Evolutionary conservation across 2,888 invertebrate genomes (phyloP).

Genomic region (Fragum fragum): DNA sequence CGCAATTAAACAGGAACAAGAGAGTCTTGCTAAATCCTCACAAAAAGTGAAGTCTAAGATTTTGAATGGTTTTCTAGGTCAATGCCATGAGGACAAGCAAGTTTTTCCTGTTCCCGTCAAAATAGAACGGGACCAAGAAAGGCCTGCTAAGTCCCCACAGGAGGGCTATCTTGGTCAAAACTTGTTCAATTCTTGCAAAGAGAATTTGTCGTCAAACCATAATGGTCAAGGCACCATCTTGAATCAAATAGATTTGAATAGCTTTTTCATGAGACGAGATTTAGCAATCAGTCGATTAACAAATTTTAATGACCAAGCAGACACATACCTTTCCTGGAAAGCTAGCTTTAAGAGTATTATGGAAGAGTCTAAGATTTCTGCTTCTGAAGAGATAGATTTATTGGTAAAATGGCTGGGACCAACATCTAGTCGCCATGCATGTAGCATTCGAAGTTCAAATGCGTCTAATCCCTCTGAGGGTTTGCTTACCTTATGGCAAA

Average conservation of each 20-base stretch:
- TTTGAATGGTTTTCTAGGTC: too few species aligned
- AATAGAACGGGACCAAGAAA: too few species aligned
- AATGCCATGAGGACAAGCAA: too few species aligned
- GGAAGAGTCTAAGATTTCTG: background rate
- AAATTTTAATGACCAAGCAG: constrained; percentile 8
- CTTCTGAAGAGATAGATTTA: constrained; percentile 15
- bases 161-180: too few species aligned
- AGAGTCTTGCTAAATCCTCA: too few species aligned
- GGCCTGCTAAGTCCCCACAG: too few species aligned
- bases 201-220: too few species aligned
- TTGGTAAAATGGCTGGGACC: constrained; percentile 47
- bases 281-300: background rate
- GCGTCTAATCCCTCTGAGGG: constrained; percentile 28
- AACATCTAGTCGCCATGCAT: constrained; percentile 33
- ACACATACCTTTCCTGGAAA: constrained; percentile 15
- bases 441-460: constrained; percentile 35
- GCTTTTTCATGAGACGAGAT: constrained; percentile 10
- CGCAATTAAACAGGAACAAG: too few species aligned
- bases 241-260: constrained; percentile 7
- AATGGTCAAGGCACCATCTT: too few species aligned
- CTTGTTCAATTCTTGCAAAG: too few species aligned
- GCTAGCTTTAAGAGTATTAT: constrained; percentile 6
- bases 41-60: too few species aligned
- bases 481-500: constrained; percentile 42
- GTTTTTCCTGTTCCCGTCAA: too few species aligned